Evolutionary conservation across 2,888 invertebrate genomes (phyloP).

Genomic region (Quadriops clusia): DNA sequence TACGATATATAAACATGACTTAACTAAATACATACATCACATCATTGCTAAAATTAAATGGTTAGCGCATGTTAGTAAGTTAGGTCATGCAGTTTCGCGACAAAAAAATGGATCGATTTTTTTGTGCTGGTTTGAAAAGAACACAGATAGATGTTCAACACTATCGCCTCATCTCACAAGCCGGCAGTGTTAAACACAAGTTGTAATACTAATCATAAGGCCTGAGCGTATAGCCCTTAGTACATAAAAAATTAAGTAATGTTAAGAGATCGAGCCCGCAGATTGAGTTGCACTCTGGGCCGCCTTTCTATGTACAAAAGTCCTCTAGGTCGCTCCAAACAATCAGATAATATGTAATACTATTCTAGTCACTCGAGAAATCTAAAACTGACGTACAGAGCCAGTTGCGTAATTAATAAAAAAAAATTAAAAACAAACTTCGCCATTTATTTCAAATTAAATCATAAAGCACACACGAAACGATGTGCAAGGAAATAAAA

Average conservation of each 20-base stretch:
- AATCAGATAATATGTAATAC: conserved; percentile 13
- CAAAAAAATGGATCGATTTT: conserved; percentile 3
- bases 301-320: conserved; percentile 14
- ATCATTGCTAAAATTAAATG: conserved; percentile 33
- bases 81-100: conserved; percentile 9
- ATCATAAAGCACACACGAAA: neutral
- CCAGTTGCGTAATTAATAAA: too few relatives aligned
- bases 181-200: conserved; percentile 3
- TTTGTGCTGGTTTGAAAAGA: conserved; percentile 17
- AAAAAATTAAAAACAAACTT: conserved; percentile 3
- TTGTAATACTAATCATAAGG: conserved; percentile 16
- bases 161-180: conserved; percentile 9
- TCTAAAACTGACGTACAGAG: conserved; percentile 8
- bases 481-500: too few relatives aligned
- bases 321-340: conserved; percentile 15
- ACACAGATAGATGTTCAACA: conserved; percentile 16
- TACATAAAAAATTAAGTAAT: conserved; percentile 19
- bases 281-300: conserved; percentile 15
- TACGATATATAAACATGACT: conserved; percentile 34
- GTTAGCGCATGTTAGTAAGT: conserved; percentile 21
- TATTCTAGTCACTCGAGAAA: conserved; percentile 10
- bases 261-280: conserved; percentile 21
- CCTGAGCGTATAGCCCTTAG: conserved; percentile 18
- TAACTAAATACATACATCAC: conserved; percentile 35
- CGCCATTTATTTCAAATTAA: neutral